Conservation (phyloP, 1,140 invertebrate species). For the Phymastichus coffea region DNA sequence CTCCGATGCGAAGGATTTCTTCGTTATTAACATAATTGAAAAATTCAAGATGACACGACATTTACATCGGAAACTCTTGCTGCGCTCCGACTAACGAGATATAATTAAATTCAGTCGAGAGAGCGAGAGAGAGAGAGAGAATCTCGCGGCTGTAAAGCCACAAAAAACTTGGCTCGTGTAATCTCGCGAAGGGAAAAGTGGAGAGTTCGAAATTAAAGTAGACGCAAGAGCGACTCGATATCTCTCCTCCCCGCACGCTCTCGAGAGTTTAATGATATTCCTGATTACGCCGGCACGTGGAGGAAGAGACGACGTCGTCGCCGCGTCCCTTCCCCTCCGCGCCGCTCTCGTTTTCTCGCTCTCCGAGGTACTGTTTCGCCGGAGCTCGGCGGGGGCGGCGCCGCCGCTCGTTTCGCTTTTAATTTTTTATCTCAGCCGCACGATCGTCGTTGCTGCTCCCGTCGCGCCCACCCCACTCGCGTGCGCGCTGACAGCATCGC, state of each 20-base stretch:
- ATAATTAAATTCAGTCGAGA: too few species aligned
- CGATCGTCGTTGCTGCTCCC: constrained; percentile 1
- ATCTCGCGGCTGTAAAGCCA: too few species aligned
- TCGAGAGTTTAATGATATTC: constrained; percentile 56
- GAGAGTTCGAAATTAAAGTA: constrained; percentile 35
- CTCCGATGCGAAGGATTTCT: too few species aligned
- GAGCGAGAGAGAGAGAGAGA: too few species aligned
- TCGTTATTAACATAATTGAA: too few species aligned
- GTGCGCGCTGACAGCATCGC: not conserved
- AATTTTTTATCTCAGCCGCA: not conserved
- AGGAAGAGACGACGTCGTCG: constrained; percentile 23
- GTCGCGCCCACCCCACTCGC: not conserved
- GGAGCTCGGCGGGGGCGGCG: too few species aligned
- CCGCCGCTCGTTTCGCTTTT: not conserved
- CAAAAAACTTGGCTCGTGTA: too few species aligned
- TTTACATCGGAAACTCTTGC: too few species aligned
- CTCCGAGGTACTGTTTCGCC: too few species aligned
- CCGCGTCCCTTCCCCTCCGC: not conserved
- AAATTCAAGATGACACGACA: too few species aligned
- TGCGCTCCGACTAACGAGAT: too few species aligned
- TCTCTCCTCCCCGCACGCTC: not conserved
- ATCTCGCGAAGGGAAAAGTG: constrained; percentile 36
- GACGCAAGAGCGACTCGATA: constrained; percentile 9
- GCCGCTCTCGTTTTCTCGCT: constrained; percentile 20
- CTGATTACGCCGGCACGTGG: constrained; percentile 50